Conservation (phyloP, 64 coral and sea anemone species). For the Montipora foliosa region DNA sequence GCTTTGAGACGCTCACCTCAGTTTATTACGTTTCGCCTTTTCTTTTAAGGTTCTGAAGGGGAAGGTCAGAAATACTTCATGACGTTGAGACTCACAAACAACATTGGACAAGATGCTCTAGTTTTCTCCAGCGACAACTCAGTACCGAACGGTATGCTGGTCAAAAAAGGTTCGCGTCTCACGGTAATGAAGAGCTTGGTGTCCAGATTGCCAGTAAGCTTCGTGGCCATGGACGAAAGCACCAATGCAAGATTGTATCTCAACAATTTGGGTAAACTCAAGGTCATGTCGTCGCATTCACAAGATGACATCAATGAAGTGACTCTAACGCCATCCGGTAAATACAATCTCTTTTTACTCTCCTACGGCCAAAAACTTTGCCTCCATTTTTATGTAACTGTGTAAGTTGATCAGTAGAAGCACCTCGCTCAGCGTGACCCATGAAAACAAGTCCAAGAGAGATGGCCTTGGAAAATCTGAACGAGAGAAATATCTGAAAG, state of each 20-base stretch:
- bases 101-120: constrained; percentile 15
- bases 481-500: too few relatives aligned
- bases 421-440: too few relatives aligned
- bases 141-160: constrained; percentile 44
- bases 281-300: constrained; percentile 27
- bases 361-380: too few relatives aligned
- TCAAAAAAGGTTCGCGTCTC: constrained; percentile 13
- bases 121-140: constrained; percentile 52
- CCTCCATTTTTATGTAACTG: too few relatives aligned
- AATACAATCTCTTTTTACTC: too few relatives aligned
- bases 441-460: too few relatives aligned
- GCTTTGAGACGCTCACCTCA: too few relatives aligned
- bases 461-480: too few relatives aligned
- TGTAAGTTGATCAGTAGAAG: too few relatives aligned
- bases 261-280: constrained; percentile 44
- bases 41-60: constrained; percentile 50
- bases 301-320: constrained; percentile 35
- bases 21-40: background rate
- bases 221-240: constrained; percentile 19
- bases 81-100: constrained; percentile 46
- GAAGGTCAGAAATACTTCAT: constrained; percentile 59
- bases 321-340: constrained; percentile 38
- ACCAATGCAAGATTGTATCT: constrained; percentile 28
- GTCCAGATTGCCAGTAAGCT: background rate
- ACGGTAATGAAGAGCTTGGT: constrained; percentile 36